Evolutionary conservation across 1,140 invertebrate genomes (phyloP), one percentile per base, ranked within the genome.

Genomic region (Drosophila virilis): DNA sequence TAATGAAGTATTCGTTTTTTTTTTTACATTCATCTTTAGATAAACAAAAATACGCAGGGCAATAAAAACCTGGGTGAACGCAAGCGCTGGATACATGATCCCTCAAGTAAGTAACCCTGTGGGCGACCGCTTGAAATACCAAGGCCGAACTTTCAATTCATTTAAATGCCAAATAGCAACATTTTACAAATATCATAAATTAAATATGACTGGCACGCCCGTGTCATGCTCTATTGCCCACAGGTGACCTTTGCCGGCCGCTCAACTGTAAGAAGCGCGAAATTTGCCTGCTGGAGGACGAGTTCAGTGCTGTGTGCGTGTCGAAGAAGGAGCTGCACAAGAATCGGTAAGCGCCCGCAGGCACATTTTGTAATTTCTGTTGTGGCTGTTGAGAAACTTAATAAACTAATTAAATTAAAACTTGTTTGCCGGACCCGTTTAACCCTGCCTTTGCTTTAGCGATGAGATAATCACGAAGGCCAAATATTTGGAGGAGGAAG

Each of bases 241-340:
- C 94, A 98, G 97, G 96, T 94, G 96, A 97, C 91, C 94, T 98
- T 62, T 98, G 97, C 92, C 95, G 95, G 76, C 96, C 97, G 40
- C 93, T 98, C 72, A 96, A 96, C 78, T 98, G 97, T 93, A 97
- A 97, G 92, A 96, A 97, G 93, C 96, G 97, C 92, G 97, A 98
- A 92, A 93, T 97, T 48, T 98, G 97, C 92, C 92, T 98, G 28
- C 93, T 98, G 45, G 96, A 97, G 91, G 96, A 97, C 92, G 94
- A 96, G 48, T 97, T 96, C 91, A 97, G 97, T 10, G 97, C 97
- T 13, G 96, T 97, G 33, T 98, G 97, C 91, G 96, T 97, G 50
- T 96, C 95, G 57, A 97, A 96, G 91, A 97, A 97, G 91, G 97
- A 97, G 85, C 93, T 97, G 8, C 95, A 96, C 77, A 96, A 96